phyloP scores from a whole-genome alignment of 2,113 vertebrate genomes.

The Oreochromis niloticus region DNA sequence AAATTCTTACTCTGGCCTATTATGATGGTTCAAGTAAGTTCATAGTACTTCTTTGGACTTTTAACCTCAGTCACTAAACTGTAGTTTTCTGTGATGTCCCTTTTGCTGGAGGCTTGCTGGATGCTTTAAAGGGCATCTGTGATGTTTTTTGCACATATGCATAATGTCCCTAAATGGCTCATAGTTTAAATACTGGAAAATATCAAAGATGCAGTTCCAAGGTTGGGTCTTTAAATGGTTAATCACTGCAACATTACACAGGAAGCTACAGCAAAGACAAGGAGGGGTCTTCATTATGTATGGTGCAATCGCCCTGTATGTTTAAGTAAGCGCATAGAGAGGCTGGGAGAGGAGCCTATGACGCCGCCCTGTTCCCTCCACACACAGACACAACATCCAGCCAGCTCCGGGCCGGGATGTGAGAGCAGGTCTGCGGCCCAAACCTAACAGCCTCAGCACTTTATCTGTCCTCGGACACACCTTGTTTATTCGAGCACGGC shows the following conservation, averaged over 20 bases:
- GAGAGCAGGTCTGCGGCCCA: conserved; percentile 42
- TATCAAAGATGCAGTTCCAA: neutral
- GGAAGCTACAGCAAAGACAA: neutral
- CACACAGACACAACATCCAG: neutral
- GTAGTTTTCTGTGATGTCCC: neutral
- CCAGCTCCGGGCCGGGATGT: neutral
- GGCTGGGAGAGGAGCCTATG: neutral
- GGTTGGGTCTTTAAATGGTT: neutral
- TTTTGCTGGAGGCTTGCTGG: neutral
- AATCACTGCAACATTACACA: neutral
- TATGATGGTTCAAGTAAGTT: neutral
- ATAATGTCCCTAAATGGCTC: neutral
- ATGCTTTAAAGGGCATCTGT: neutral
- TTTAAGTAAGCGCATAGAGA: neutral
- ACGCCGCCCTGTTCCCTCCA: conserved; percentile 23
- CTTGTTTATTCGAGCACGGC: neutral
- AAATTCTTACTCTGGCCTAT: neutral
- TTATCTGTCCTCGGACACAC: neutral
- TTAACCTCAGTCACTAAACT: too few relatives aligned
- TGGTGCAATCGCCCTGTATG: neutral
- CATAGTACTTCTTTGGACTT: neutral
- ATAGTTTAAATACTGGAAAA: neutral
- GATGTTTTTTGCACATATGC: neutral
- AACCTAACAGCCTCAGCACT: neutral
- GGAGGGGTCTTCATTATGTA: neutral